These are phyloP conservation scores for Baccha elongata DNA, from an alignment of 2,888 invertebrate species.

Conservation along the genomic window DNA sequence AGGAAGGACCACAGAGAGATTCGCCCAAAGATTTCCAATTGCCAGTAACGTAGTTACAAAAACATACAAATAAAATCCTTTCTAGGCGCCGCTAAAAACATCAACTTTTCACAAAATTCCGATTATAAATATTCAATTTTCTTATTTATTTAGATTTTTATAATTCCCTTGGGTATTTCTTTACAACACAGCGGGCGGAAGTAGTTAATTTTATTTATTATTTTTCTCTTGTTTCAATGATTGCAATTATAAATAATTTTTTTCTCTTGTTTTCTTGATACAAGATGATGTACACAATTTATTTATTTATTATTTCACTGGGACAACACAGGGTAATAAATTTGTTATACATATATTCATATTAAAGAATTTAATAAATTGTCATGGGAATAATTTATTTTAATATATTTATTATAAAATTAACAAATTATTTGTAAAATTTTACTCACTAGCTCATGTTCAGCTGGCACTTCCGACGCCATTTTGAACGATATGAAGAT, in stretches of 20 bases:
- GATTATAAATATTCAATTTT: conserved; percentile 36
- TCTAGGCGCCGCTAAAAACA: conserved; percentile 30
- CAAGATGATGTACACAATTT: conserved; percentile 32
- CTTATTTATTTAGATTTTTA: conserved; percentile 16
- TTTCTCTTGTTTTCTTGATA: conserved; percentile 39
- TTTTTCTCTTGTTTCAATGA: conserved; percentile 28
- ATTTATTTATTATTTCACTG: conserved; percentile 8
- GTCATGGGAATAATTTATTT: conserved; percentile 4
- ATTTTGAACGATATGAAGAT: conserved; percentile 76
- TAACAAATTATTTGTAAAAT: conserved; percentile 25
- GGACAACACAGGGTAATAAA: conserved; percentile 18
- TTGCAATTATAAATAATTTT: conserved; percentile 55
- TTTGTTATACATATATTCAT: neutral
- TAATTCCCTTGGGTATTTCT: neutral
- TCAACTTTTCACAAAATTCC: conserved; percentile 9
- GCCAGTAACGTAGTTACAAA: conserved; percentile 5
- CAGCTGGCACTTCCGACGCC: conserved; percentile 78
- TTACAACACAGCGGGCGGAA: conserved; percentile 58
- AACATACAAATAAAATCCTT: conserved; percentile 12
- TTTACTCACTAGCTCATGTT: conserved; percentile 76
- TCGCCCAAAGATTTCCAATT: conserved; percentile 33
- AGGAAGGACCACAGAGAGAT: conserved; percentile 43
- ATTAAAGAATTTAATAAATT: conserved; percentile 1
- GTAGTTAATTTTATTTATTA: conserved; percentile 63
- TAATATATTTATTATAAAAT: conserved; percentile 35